phyloP scores from a whole-genome alignment of 2,113 vertebrate genomes.

The Silurus asotus region DNA sequence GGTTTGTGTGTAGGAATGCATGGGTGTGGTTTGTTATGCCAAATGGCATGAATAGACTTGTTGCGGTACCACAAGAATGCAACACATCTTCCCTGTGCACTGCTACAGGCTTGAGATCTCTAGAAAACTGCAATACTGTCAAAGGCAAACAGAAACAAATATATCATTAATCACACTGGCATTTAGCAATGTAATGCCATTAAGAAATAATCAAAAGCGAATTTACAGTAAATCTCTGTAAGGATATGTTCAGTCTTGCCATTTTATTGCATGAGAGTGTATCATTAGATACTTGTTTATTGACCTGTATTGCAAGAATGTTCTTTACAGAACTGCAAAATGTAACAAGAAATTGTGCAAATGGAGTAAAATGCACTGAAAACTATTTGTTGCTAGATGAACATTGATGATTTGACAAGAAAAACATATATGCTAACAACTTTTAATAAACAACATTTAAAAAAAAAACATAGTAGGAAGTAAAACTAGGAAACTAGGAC shows the following conservation, averaged over 20 bases:
- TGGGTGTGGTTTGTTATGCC: constrained; percentile 36
- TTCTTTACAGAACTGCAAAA: not conserved
- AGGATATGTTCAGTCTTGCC: constrained; percentile 23
- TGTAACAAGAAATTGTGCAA: not conserved
- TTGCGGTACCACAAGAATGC: constrained; percentile 33
- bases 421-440: not conserved
- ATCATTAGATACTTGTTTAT: not conserved
- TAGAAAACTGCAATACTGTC: not conserved
- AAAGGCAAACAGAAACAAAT: not conserved
- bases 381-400: not conserved
- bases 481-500: constrained; percentile 31
- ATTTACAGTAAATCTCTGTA: constrained; percentile 3
- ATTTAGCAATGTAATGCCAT: constrained; percentile 1
- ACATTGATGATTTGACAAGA: not conserved
- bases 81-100: not conserved
- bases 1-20: constrained; percentile 46
- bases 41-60: constrained; percentile 47
- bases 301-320: not conserved
- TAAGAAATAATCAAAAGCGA: not conserved
- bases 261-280: not conserved
- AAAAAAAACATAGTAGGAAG: not conserved
- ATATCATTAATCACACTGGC: not conserved
- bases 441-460: not conserved
- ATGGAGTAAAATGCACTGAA: not conserved
- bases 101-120: not conserved